Base-by-base conservation (phyloP, 2,113 vertebrate species). In the Eurypyga helias region DNA sequence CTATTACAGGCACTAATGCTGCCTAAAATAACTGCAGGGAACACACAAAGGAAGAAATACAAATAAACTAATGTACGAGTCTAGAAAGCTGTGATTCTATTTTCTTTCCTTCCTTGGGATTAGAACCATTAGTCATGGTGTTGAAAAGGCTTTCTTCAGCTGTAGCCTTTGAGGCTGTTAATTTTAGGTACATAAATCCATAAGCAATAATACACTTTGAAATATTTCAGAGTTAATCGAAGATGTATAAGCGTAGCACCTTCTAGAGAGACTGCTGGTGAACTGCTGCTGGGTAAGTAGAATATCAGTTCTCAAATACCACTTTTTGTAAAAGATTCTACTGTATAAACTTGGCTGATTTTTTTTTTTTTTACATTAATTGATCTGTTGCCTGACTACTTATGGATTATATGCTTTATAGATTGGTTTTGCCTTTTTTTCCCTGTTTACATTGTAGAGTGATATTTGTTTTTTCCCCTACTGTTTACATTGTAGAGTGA, bases 161-260 rank as follows among this genome's bases (percentile, higher is more conserved):
- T 75, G 25, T 34, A 61, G 33, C 26, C 6, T 83, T 77, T 54
- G 34, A 83, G 33, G 29, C 41, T 36, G 10, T 72, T 84, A 34
- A 13, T 11, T 80, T 55, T 92, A 49, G 64, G 41, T 54, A 38
- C 11, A 14, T 79, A 51, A 83, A 71, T n/a, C 51, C 10, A 1
- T 62, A 49, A 88, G n/a, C 55, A 70, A 4, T 75, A 62, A 77
- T 65, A 28, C 8, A 12, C 34, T 89, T 89, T 11, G 45, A 72
- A 87, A 80, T 90, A 72, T 98, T 94, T 92, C 95, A 99, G 99
- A 97, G 99, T 99, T 87, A 99, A 99, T 96, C 97, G 99, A 89
- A 98, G 99, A 95, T 99, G 99, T 87, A 94, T 99, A 95, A 99
- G 98, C 5, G 99, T 99, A 34, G 99, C 99, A 69, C 99, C 99